Conservation (phyloP, 2,888 invertebrate genomes). For the Apoderus coryli region DNA sequence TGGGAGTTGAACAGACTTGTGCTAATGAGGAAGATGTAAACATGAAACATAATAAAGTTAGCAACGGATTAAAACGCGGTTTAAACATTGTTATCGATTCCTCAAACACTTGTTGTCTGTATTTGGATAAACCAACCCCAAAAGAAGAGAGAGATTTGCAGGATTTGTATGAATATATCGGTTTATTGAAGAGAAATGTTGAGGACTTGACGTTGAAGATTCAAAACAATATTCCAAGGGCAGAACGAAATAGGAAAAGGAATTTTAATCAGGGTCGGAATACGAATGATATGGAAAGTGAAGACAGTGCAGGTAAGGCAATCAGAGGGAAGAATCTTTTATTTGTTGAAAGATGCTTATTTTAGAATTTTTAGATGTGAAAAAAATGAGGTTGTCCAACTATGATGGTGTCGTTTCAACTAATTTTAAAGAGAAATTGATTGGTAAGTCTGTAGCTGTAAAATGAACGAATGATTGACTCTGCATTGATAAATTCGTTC, state of each 20-base stretch:
- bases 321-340: too few relatives aligned
- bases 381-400: too few relatives aligned
- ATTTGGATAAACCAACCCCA: slow-evolving; percentile 14
- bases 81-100: slow-evolving; percentile 3
- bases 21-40: slow-evolving; percentile 2
- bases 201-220: slow-evolving; percentile 9
- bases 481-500: too few relatives aligned
- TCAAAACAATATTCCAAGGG: slow-evolving; percentile 13
- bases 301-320: neutral
- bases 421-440: too few relatives aligned
- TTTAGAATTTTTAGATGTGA: too few relatives aligned
- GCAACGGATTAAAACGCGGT: neutral
- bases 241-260: slow-evolving; percentile 13
- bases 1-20: neutral
- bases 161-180: slow-evolving; percentile 14
- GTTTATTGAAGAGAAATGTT: slow-evolving; percentile 15
- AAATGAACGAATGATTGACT: too few relatives aligned
- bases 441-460: too few relatives aligned
- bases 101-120: slow-evolving; percentile 10
- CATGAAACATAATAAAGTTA: neutral
- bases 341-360: too few relatives aligned
- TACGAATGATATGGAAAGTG: neutral
- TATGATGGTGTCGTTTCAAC: too few relatives aligned
- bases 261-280: too few relatives aligned
- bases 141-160: slow-evolving; percentile 14